phyloP scores from a whole-genome alignment of 2,113 vertebrate species.

The Dolichallabes microphthalmus region DNA sequence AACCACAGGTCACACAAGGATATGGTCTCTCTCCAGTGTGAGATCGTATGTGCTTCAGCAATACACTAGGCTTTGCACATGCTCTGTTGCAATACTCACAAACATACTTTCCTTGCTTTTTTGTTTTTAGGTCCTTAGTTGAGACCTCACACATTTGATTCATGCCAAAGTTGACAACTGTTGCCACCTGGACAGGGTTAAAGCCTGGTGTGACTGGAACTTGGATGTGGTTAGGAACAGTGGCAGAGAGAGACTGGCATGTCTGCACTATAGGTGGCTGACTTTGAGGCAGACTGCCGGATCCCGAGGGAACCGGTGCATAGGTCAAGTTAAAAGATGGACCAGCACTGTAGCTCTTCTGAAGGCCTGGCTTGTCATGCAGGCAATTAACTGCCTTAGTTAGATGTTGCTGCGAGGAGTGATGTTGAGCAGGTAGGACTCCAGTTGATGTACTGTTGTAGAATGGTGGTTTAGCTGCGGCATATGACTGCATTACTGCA shows the following conservation, averaged over 20 bases:
- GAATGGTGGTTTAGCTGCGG: constrained; percentile 72
- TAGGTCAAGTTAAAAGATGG: constrained; percentile 75
- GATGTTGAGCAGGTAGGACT: constrained; percentile 64
- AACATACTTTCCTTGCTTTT: constrained; percentile 95
- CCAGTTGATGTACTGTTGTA: constrained; percentile 71
- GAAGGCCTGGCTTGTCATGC: constrained; percentile 76
- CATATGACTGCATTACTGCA: constrained; percentile 73
- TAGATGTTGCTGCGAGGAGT: constrained; percentile 68
- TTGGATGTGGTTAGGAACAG: constrained; percentile 79
- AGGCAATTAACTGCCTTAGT: constrained; percentile 69
- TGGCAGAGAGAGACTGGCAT: constrained; percentile 79
- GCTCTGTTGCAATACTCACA: constrained; percentile 93
- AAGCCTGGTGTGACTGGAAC: constrained; percentile 81
- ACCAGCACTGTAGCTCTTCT: constrained; percentile 79
- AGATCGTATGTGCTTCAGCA: constrained; percentile 96
- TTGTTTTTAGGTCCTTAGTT: constrained; percentile 93
- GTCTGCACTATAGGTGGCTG: constrained; percentile 83
- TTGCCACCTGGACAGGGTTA: constrained; percentile 82
- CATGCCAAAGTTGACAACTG: constrained; percentile 79
- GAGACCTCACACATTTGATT: constrained; percentile 84
- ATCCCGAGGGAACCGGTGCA: constrained; percentile 75
- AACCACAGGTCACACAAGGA: constrained; percentile 96
- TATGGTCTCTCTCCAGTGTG: constrained; percentile 97
- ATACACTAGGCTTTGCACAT: constrained; percentile 95
- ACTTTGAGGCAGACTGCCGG: constrained; percentile 83